Evolutionary conservation across 2,113 vertebrate genomes (phyloP).

Genomic region (Chaenogobius annularis): DNA sequence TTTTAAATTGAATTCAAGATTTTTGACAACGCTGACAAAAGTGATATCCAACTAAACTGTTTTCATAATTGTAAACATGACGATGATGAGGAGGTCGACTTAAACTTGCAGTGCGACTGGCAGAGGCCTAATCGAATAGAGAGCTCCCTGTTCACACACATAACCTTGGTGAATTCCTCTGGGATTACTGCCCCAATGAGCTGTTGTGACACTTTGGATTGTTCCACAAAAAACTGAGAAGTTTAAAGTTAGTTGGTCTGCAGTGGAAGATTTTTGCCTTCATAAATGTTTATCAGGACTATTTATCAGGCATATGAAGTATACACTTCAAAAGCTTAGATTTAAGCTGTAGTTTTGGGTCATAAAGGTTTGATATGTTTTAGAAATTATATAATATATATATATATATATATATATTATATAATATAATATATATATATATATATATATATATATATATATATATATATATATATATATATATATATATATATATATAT

Average conservation of each 20-base stretch:
- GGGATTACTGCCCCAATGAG: conserved; percentile 53
- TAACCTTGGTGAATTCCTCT: conserved; percentile 49
- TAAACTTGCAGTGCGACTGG: conserved; percentile 30
- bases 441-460: too few relatives aligned
- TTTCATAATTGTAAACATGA: conserved; percentile 42
- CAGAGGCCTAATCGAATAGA: conserved; percentile 34
- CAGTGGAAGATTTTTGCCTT: not conserved
- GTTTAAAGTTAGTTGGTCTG: conserved; percentile 31
- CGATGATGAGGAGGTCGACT: conserved; percentile 30
- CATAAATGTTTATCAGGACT: not conserved
- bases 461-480: too few relatives aligned
- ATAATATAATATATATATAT: too few relatives aligned
- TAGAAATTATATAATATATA: too few relatives aligned
- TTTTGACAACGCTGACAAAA: not conserved
- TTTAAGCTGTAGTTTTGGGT: too few relatives aligned
- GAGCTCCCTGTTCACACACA: conserved; percentile 36
- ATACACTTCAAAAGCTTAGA: too few relatives aligned
- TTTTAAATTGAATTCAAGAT: too few relatives aligned
- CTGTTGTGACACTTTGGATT: conserved; percentile 40
- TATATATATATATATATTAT: too few relatives aligned
- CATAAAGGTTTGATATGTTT: too few relatives aligned
- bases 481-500: too few relatives aligned
- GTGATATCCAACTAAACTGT: not conserved
- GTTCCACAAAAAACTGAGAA: not conserved
- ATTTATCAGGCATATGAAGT: not conserved